phyloP scores from a whole-genome alignment of 2,113 vertebrate genomes.

The Corythornis madagascariensis region DNA sequence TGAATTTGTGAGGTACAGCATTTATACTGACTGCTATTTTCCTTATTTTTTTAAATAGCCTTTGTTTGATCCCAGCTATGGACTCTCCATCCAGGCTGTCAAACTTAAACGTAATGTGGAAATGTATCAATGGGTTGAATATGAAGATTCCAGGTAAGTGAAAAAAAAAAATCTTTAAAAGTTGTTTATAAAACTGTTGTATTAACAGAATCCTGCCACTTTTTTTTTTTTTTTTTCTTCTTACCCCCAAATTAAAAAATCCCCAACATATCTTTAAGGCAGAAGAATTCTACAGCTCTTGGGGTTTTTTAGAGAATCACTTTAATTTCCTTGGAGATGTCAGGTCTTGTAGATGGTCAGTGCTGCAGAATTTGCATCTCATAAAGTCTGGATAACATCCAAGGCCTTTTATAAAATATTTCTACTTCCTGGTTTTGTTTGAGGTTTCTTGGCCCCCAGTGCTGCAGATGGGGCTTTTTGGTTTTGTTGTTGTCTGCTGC shows the following conservation, averaged over 20 bases:
- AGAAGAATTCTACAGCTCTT: background rate
- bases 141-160: conserved; percentile 87
- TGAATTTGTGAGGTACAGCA: background rate
- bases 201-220: background rate
- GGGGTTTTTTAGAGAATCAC: background rate
- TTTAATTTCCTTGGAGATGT: background rate
- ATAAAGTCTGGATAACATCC: background rate
- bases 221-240: background rate
- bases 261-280: fast-evolving
- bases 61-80: conserved; percentile 94
- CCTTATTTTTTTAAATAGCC: conserved; percentile 74
- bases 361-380: background rate
- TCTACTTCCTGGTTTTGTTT: background rate
- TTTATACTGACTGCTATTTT: background rate
- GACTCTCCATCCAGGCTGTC: conserved; percentile 86
- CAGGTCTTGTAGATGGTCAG: background rate
- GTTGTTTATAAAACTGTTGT: background rate
- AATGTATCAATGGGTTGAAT: conserved; percentile 99
- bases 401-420: background rate
- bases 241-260: background rate
- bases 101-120: conserved; percentile 92
- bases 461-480: background rate
- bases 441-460: background rate
- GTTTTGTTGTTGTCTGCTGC: background rate
- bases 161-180: background rate